Percentiles rank a stretch among this genome's conserved stretches.
These are phyloP conservation scores for Moxostoma hubbsi DNA, from an alignment of 2,797 vertebrate species.

Conservation along the genomic window DNA sequence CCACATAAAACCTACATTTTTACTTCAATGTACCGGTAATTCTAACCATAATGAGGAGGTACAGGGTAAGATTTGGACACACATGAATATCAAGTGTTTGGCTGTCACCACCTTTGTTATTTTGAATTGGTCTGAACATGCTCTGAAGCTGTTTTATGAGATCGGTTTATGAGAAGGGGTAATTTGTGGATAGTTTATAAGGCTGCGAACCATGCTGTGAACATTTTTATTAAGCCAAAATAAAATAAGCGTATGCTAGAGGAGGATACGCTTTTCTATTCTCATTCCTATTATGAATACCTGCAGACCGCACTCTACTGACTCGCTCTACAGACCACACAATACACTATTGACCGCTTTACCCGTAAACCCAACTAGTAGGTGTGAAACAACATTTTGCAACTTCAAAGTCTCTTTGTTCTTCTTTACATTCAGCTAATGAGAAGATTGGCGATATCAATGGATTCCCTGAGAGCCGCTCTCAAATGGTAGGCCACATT, in stretches of 20 bases:
- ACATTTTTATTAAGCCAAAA: constrained; percentile 31
- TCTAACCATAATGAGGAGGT: constrained; percentile 28
- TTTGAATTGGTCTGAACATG: constrained; percentile 13
- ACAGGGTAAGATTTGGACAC: neutral
- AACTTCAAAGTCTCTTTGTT: constrained; percentile 35
- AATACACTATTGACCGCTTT: neutral
- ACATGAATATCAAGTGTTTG: neutral
- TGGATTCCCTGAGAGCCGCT: constrained; percentile 85
- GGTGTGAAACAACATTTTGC: neutral
- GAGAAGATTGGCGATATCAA: constrained; percentile 91
- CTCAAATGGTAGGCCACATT: constrained; percentile 84
- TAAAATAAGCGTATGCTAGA: neutral
- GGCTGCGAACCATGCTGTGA: constrained; percentile 23
- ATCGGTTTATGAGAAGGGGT: constrained; percentile 27
- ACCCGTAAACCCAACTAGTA: neutral
- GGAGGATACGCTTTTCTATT: neutral
- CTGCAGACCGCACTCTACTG: neutral
- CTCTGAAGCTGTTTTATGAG: constrained; percentile 24
- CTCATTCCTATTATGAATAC: neutral
- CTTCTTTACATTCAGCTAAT: constrained; percentile 78
- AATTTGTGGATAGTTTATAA: constrained; percentile 26
- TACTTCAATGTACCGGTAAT: constrained; percentile 6
- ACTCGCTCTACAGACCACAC: too few relatives aligned
- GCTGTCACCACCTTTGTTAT: constrained; percentile 33
- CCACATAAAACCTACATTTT: constrained; percentile 36